Evolutionary conservation across 2,797 vertebrate species (phyloP).

Genomic region (Erethizon dorsatum): DNA sequence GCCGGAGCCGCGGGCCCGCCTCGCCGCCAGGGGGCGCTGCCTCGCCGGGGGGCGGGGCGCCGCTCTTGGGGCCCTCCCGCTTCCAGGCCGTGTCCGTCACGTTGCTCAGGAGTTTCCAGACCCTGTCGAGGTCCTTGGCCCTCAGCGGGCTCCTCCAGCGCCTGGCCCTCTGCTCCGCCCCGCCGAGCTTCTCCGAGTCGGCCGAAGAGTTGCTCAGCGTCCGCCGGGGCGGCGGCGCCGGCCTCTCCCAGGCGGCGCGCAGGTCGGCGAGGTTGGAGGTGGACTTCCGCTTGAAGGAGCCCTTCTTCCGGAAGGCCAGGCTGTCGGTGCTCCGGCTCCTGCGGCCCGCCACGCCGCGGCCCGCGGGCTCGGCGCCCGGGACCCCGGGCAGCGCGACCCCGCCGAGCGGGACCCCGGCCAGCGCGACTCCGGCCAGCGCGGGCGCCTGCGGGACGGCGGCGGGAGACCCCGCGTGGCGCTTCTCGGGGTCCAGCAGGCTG

Average conservation of each 20-base stretch:
- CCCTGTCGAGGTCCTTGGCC: slow-evolving; percentile 92
- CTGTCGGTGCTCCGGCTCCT: slow-evolving; percentile 96
- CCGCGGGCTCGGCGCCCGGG: slow-evolving; percentile 86
- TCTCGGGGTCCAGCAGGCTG: slow-evolving; percentile 90
- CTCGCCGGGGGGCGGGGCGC: slow-evolving; percentile 86
- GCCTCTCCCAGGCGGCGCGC: slow-evolving; percentile 82
- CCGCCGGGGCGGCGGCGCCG: slow-evolving; percentile 89
- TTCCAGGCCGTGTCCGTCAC: slow-evolving; percentile 92
- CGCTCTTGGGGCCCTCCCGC: slow-evolving; percentile 78
- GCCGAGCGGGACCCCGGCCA: neutral
- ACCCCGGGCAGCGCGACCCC: neutral
- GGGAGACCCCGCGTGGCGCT: neutral
- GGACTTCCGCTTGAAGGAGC: slow-evolving; percentile 94
- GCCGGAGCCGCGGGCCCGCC: slow-evolving; percentile 75
- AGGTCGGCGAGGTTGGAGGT: slow-evolving; percentile 89
- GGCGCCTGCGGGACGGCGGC: slow-evolving; percentile 80
- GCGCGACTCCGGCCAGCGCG: slow-evolving; percentile 47
- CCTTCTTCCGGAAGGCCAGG: slow-evolving; percentile 92
- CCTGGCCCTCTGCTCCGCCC: slow-evolving; percentile 86
- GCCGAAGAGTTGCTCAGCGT: slow-evolving; percentile 90
- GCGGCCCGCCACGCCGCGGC: slow-evolving; percentile 89
- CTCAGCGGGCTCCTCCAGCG: slow-evolving; percentile 91
- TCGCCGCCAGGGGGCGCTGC: slow-evolving; percentile 91
- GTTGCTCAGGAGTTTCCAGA: slow-evolving; percentile 94
- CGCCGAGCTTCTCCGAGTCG: slow-evolving; percentile 84